Base-by-base conservation (phyloP, 2,888 invertebrate species). In the Chloroclystis v-ata region DNA sequence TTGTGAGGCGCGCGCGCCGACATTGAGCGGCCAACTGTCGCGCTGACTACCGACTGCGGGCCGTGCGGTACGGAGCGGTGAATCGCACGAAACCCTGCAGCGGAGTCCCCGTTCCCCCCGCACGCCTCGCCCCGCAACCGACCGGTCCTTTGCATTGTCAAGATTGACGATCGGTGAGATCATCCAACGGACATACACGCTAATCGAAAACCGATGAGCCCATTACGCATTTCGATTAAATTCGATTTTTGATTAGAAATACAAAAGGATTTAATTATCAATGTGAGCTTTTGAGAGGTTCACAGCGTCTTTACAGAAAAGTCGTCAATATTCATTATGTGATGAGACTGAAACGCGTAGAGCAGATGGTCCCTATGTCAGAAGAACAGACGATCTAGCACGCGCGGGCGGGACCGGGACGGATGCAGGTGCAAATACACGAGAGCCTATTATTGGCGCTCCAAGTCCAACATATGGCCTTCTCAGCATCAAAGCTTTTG, bases 81-180 rank as follows among this genome's bases (percentile, higher is more conserved):
- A 78, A 77, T 79, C 81, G 84, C 79, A 74, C 78, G 64, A 75
- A 78, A 75, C 81, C 82, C 79, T 78, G 80, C 80, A 74, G 65
- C 57, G 69, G 67, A 69, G 72, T 68, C 69, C 72, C 74, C 72
- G 69, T 70, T 20, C 78, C 70, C 75, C 69, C 61, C 73, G 58
- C 70, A 50, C 62, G 54, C 72, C 76, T 59, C 69, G 53, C 73
- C 76, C 67, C 82, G 59, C 72, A 54, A 54, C 40, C 75, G 73
- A 83, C 84, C 83, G 82, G 83, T 83, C 83, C 83, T 82, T 78
- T 77, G 84, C 83, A 84, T 85, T 86, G 86, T 84, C 82, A 83
- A 82, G 81, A 82, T 82, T 82, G 81, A 82, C 79, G 75, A 78
- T 70, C 75, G 81, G 78, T 86, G 85, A 85, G 86, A 85, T 86